phyloP scores from a whole-genome alignment of 1,140 invertebrate genomes.

The Drosophila burlai region DNA sequence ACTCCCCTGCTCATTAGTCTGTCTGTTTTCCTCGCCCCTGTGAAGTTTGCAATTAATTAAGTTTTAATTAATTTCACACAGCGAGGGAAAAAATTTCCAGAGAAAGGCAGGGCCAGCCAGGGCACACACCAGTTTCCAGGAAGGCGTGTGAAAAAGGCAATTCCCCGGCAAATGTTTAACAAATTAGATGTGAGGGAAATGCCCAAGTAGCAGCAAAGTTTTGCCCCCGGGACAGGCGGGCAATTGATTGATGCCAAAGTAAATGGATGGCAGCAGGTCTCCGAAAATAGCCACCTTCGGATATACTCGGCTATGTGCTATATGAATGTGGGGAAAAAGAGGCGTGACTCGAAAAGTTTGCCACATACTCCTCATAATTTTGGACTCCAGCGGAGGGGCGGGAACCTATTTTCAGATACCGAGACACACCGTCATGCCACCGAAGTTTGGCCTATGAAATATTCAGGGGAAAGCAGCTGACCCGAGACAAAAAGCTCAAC shows the following conservation, averaged over 20 bases:
- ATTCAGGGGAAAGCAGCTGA: constrained; percentile 31
- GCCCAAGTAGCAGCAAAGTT: constrained; percentile 41
- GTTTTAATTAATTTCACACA: constrained; percentile 78
- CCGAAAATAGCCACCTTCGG: constrained; percentile 20
- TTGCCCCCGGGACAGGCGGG: constrained; percentile 15
- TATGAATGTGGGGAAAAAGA: constrained; percentile 1
- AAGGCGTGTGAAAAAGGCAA: constrained; percentile 65
- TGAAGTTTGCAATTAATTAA: constrained; percentile 79
- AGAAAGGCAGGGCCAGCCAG: constrained; percentile 20
- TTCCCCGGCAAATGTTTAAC: constrained; percentile 53
- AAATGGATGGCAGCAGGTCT: constrained; percentile 38
- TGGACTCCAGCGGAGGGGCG: not conserved
- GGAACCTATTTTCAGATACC: constrained; percentile 37
- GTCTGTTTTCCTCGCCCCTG: constrained; percentile 11
- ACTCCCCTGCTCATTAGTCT: constrained; percentile 34
- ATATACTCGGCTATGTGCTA: not conserved
- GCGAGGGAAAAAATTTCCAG: constrained; percentile 22
- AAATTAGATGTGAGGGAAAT: constrained; percentile 63
- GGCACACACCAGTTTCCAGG: constrained; percentile 33
- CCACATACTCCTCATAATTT: constrained; percentile 40
- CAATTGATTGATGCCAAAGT: constrained; percentile 62
- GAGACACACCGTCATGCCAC: constrained; percentile 31
- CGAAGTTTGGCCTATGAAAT: constrained; percentile 45
- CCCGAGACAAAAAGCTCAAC: constrained; percentile 3
- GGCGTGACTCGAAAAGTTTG: constrained; percentile 30